Evolutionary conservation across 2,888 invertebrate species (phyloP).

Genomic region (Seladonia tumulorum): DNA sequence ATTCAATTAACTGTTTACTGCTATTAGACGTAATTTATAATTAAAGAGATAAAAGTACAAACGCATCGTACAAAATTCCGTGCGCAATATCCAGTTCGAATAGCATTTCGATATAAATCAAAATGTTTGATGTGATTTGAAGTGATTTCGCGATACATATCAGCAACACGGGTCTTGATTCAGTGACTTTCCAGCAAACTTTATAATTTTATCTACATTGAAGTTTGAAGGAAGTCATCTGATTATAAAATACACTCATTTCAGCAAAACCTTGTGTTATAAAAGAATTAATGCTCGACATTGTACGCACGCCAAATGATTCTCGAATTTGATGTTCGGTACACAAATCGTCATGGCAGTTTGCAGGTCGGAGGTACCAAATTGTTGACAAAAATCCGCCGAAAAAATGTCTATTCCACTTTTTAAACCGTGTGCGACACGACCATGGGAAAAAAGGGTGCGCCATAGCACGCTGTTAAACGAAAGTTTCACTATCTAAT

Average conservation of each 20-base stretch:
- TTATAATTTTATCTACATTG: no score
- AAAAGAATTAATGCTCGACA: no score
- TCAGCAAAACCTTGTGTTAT: no score
- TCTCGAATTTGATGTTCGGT: no score
- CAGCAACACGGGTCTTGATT: no score
- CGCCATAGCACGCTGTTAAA: conserved; percentile 15
- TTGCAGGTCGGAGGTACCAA: neutral
- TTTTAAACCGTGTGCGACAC: neutral
- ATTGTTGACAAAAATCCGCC: neutral
- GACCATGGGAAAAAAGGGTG: neutral
- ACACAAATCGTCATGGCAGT: neutral
- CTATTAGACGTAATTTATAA: neutral
- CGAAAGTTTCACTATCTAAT: conserved; percentile 46
- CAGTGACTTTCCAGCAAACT: no score
- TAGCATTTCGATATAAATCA: neutral
- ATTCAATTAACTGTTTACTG: neutral
- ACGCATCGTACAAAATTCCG: neutral
- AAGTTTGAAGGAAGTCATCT: no score
- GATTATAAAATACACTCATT: no score
- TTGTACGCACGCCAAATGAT: no score
- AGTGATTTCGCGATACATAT: no score
- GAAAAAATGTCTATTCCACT: neutral
- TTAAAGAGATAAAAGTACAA: neutral
- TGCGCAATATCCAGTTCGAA: neutral
- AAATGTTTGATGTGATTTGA: neutral